Evolutionary conservation across 1,140 invertebrate species (phyloP), one percentile per base, ranked within the genome.

Genomic region (Aradophagus sp.): DNA sequence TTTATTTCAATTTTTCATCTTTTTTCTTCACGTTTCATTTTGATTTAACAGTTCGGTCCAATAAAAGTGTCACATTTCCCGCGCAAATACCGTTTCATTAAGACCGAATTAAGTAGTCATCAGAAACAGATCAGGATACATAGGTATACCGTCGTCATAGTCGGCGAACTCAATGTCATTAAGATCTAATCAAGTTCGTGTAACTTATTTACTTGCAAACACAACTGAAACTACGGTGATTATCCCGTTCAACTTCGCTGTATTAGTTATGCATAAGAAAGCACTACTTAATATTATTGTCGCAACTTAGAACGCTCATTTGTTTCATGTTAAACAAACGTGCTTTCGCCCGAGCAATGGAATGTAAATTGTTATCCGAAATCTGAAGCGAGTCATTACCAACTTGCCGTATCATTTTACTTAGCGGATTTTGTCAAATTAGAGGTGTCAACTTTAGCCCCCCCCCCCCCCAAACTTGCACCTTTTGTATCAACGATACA

Each of bases 111-210:
- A 63, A 39, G 31, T 56, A 63, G 58, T 70, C 58, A 63, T 63
- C 52, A 58, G 45, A 70, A 63, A 63, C 34, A 70, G 52, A 70
- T 70, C 58, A 70, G 38, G 11, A 36, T 62, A 52, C 31, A 62
- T 42, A 63, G 67, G 17, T 58, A 70, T 59, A 39, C 66, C 36
- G 27, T 5, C 27, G 27, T 5, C 27, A 13, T 6, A 38, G 53
- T 53, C 45, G 20, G 16, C 36, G 42, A 70, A 59, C 59, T 70
- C 52, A 23, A 70, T 48, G 59, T 70, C 53, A 63, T 70, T 63
- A 70, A 70, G 67, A 59, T 63, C 44, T 70, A 70, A 70, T 70
- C 59, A 62, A 45, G 58, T 69, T 69, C 50, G 44, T 38, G 48
- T 69, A 69, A 69, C 56, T 69, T 62, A 62, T 69, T 69, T 62